phyloP scores from a whole-genome alignment of 2,113 vertebrate genomes.

The Tursiops truncatus region DNA sequence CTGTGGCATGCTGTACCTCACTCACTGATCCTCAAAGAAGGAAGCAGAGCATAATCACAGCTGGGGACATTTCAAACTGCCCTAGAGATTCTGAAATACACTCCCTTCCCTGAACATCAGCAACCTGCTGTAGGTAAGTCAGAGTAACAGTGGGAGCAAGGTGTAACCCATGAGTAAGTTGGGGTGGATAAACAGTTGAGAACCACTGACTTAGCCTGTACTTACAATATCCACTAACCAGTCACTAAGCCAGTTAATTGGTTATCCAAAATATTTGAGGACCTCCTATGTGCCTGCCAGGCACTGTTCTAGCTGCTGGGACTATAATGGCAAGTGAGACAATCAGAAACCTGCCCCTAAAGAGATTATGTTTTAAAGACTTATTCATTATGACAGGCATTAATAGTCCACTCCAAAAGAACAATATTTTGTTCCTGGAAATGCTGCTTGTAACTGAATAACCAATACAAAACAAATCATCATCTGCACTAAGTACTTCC shows the following conservation, averaged over 20 bases:
- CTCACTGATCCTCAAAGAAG: background rate
- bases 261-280: conserved; percentile 17
- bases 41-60: background rate
- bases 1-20: background rate
- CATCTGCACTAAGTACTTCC: conserved; percentile 7
- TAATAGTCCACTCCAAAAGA: background rate
- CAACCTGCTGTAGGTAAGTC: background rate
- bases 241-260: background rate
- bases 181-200: background rate
- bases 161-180: background rate
- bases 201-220: background rate
- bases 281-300: background rate
- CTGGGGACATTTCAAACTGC: background rate
- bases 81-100: background rate
- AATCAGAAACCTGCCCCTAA: background rate
- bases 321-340: background rate
- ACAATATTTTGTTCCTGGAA: conserved; percentile 14
- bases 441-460: background rate
- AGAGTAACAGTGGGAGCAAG: background rate
- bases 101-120: background rate
- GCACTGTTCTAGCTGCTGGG: background rate
- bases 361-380: conserved; percentile 23
- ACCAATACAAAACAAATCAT: background rate
- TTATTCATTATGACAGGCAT: background rate
- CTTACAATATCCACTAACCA: background rate